Conservation (phyloP, 1,140 invertebrate genomes). For the Sitobion miscanthi region DNA sequence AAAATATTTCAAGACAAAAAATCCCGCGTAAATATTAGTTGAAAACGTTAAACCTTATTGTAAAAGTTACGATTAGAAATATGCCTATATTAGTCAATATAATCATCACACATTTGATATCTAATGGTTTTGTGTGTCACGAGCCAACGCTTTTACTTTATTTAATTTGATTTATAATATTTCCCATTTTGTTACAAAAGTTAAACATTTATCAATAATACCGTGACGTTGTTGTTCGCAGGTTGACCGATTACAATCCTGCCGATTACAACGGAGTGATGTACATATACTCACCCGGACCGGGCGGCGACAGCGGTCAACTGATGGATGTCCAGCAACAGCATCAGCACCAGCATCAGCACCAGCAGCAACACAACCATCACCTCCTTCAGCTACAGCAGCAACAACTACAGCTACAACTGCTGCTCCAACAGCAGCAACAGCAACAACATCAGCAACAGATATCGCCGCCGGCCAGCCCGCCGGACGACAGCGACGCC, state of each 20-base stretch:
- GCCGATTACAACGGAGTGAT: slow-evolving; percentile 9
- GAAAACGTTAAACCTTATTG: not conserved
- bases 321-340: not conserved
- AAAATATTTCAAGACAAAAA: not conserved
- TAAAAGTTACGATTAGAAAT: no score
- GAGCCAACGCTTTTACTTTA: no score
- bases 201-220: not conserved
- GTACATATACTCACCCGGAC: not conserved
- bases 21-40: not conserved
- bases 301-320: not conserved
- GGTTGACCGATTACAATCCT: slow-evolving; percentile 18
- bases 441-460: not conserved
- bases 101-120: no score
- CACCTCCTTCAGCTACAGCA: not conserved
- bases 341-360: not conserved
- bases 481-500: not conserved
- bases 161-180: no score
- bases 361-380: not conserved
- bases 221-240: not conserved
- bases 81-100: no score
- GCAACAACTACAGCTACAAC: not conserved
- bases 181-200: not conserved
- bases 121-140: no score
- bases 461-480: slow-evolving; percentile 10
- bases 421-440: not conserved